Conservation (phyloP, 2,888 invertebrate species). For the Lasius platythorax region DNA sequence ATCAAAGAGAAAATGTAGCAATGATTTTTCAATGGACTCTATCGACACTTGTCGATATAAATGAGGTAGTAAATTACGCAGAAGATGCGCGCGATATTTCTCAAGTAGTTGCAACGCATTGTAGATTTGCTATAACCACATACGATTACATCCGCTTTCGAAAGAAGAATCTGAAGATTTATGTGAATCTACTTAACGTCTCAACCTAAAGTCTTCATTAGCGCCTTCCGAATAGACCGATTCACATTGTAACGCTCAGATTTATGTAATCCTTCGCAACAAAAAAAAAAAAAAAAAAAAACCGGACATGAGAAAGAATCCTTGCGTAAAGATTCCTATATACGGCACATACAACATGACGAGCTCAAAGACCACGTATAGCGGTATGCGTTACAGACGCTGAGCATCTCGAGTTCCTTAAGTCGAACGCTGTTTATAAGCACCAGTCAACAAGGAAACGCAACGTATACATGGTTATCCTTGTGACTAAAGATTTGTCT, state of each 20-base stretch:
- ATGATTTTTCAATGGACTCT: not conserved
- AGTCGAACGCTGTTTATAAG: conserved; percentile 41
- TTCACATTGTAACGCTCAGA: conserved; percentile 5
- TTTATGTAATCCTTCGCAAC: conserved; percentile 29
- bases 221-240: not conserved
- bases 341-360: conserved; percentile 35
- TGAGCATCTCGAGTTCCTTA: conserved; percentile 36
- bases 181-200: not conserved
- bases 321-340: conserved; percentile 24
- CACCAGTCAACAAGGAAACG: conserved; percentile 18
- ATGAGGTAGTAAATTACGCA: conserved; percentile 30
- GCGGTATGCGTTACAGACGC: conserved; percentile 19
- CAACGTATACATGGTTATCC: conserved; percentile 31
- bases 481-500: conserved; percentile 30
- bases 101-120: not conserved
- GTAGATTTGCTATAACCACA: not conserved
- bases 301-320: not conserved
- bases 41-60: not conserved
- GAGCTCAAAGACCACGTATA: conserved; percentile 4
- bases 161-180: not conserved
- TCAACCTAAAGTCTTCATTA: conserved; percentile 1
- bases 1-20: conserved; percentile 7
- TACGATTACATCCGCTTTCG: conserved; percentile 23
- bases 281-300: conserved; percentile 22
- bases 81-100: conserved; percentile 9